A percentile compares a stretch with the other conserved stretches of the same genome.
These are phyloP conservation scores for Drosophila kanekoi DNA, from an alignment of 2,888 invertebrate species.

Conservation along the genomic window DNA sequence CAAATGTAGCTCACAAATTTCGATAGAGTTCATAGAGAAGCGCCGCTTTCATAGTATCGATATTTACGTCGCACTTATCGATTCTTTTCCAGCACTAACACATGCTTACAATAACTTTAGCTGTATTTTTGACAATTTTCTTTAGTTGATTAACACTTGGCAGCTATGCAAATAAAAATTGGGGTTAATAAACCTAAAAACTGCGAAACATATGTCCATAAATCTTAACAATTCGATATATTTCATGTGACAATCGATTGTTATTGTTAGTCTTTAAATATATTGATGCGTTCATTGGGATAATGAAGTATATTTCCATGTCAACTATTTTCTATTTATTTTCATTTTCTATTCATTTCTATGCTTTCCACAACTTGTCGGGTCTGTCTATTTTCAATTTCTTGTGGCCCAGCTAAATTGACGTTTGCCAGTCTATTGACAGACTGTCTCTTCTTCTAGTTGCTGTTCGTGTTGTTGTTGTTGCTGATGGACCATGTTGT, in stretches of 20 bases:
- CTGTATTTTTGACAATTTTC: too few relatives aligned
- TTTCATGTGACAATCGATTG: constrained; percentile 14
- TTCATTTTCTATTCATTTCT: constrained; percentile 17
- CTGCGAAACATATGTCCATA: neutral
- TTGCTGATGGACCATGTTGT: constrained; percentile 56
- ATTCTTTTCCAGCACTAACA: too few relatives aligned
- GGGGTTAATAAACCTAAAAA: neutral
- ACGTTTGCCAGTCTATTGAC: constrained; percentile 71
- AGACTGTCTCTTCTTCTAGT: constrained; percentile 47
- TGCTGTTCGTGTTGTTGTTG: constrained; percentile 29
- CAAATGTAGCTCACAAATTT: too few relatives aligned
- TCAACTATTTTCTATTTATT: constrained; percentile 51
- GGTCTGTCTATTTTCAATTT: constrained; percentile 73
- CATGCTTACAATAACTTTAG: too few relatives aligned
- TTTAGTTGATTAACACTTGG: too few relatives aligned
- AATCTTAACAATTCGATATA: neutral
- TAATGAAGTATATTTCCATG: constrained; percentile 47
- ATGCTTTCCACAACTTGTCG: constrained; percentile 45
- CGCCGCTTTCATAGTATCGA: too few relatives aligned
- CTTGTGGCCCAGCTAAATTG: constrained; percentile 66
- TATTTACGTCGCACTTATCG: too few relatives aligned
- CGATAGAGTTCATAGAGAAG: too few relatives aligned
- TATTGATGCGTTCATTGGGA: constrained; percentile 9
- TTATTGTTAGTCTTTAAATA: constrained; percentile 10
- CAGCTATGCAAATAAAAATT: neutral